Percentiles rank a stretch among this genome's conserved stretches.
Conservation (phyloP, 2,888 invertebrate genomes). For the Podabrus alpinus region DNA sequence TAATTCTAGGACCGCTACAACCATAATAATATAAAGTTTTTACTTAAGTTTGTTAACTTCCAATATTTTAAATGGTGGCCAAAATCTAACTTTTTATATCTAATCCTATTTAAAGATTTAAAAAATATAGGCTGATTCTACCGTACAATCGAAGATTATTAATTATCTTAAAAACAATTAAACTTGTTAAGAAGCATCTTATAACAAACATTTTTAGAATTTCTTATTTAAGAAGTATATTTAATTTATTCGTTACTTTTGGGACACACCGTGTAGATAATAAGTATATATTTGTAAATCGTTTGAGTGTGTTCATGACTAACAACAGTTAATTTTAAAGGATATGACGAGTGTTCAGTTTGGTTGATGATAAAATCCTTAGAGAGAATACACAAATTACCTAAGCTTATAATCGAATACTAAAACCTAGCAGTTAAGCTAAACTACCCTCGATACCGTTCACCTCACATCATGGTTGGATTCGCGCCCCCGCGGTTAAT, state of each 20-base stretch:
- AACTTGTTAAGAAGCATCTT: too few species aligned
- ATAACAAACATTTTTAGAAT: background rate
- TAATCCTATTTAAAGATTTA: too few species aligned
- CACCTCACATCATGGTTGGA: constrained; percentile 29
- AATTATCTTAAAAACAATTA: too few species aligned
- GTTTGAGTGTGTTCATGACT: constrained; percentile 33
- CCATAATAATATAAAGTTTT: too few species aligned
- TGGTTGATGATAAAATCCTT: constrained; percentile 36
- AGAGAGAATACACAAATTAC: constrained; percentile 38
- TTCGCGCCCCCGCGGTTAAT: constrained; percentile 48
- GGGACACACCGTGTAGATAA: background rate
- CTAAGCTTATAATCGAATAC: constrained; percentile 38
- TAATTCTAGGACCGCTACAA: too few species aligned
- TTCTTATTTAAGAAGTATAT: background rate
- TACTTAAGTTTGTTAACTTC: too few species aligned
- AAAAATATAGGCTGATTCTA: too few species aligned
- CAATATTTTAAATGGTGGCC: too few species aligned
- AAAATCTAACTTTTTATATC: too few species aligned
- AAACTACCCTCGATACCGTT: constrained; percentile 33
- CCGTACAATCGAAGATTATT: too few species aligned
- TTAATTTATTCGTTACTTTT: background rate
- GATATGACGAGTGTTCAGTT: constrained; percentile 42
- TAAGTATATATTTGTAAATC: background rate
- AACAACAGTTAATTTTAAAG: constrained; percentile 36
- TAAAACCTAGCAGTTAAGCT: constrained; percentile 37